Evolutionary conservation across 1,140 invertebrate species (phyloP), one percentile per base, ranked within the genome.

Genomic region (Drosophila gunungcola): DNA sequence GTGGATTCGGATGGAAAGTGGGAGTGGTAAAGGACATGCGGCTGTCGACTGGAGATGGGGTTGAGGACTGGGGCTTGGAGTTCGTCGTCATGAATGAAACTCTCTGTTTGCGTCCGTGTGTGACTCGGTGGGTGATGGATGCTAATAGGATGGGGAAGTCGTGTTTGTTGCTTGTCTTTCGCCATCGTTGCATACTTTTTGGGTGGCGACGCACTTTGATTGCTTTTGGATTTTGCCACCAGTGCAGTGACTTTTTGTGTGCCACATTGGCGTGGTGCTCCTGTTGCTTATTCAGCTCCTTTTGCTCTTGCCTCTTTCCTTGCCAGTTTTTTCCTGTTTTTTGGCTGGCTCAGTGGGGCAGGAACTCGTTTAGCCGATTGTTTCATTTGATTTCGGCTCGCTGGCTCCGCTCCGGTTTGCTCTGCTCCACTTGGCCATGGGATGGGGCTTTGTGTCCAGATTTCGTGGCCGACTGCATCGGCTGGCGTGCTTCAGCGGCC

Each of bases 51-150:
- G 55, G 55, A 62, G 58, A 68, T 43, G 73, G 49, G 74, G 27
- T n/a, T 34, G 48, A 51, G 48, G 12, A 48, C 48, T n/a, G 51
- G 43, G 60, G 36, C 74, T 78, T 57, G 62, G 82, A 78, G 82
- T 67, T 78, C 56, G 73, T 60, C 65, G 82, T 60, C 78, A 86
- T 86, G 78, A 86, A 86, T 86, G 82, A 81, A 82, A 72, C 54
- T 41, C 41, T 52, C 51, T 52, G 45, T 52, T 52, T 73, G 39
- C 36, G 42, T 57, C 38, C n/a, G n/a, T 54, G 9, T 45, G 65
- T 32, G 49, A 46, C 10, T 36, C 43, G 43, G n/a, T 54, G 61
- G 5, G 25, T 49, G 43, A 16, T 39, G 43, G 55, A 51, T 68
- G 39, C 29, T 45, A 21, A 32, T 6, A 32, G 45, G 25, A 13